Evolutionary conservation across 2,888 invertebrate genomes (phyloP), one percentile per base, ranked within the genome.

Genomic region (Polymixis lichenea): DNA sequence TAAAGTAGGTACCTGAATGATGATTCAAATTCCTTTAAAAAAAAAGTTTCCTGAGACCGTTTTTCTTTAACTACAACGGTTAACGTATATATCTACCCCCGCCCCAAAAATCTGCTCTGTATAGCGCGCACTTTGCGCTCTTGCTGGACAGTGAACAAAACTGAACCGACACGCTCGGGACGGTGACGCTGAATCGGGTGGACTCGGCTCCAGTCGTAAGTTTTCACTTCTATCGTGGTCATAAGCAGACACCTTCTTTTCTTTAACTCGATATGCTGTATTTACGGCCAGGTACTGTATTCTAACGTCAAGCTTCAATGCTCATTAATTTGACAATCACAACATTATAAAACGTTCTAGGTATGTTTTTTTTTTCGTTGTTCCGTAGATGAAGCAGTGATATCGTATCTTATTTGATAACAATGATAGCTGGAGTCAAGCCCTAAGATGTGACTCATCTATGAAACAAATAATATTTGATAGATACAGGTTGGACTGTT

Each of bases 281-380:
- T 73, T 72, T n/a, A 73, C 32, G n/a, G 2, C 8, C 25, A 11
- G 49, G 9, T 28, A 46, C 53, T 28, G 46, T 70, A 86, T 68
- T 72, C 51, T 55, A 84, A 81, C 56, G 56, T 61, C 72, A 73
- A 84, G 69, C 76, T 68, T 75, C 68, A 69, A 75, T 70, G 53
- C 53, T 73, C 65, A 62, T 43, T 73, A 70, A 75, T 75, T 76
- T 69, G 74, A 82, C 75, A 80, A 87, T 83, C 78, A 83, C 78
- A 83, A 80, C 7, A 66, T 78, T 78, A 78, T 61, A 87, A 83
- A 87, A 83, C 46, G 72, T 64, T 77, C 75, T 77, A 74, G 25
- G 53, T 73, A 78, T 61, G 13, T 66, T 61, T 72, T 70, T 82
- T 82, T 79, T 72, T 68, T 28, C 25, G 55, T 69, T 75, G 25